Percentiles rank a stretch among this genome's conserved stretches.
These are phyloP conservation scores for Astreopora myriophthalma DNA, from an alignment of 64 coral and sea anemone species.

Conservation along the genomic window DNA sequence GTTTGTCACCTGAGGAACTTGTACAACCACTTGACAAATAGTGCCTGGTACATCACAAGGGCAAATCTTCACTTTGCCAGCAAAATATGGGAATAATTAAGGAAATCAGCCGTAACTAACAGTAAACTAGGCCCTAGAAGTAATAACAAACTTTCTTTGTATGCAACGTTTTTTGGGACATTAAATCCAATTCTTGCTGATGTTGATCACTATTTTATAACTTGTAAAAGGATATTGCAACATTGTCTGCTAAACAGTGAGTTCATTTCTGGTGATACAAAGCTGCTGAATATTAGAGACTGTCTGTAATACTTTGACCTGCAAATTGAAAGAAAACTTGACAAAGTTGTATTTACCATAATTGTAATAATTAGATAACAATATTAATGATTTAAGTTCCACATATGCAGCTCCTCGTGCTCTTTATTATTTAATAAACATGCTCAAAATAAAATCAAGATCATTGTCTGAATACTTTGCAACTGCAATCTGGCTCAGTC, in stretches of 20 bases:
- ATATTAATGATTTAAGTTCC: too few species aligned
- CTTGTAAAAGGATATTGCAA: conserved; percentile 89
- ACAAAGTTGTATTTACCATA: background rate
- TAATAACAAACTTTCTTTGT: too few species aligned
- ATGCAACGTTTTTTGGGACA: too few species aligned
- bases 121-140: too few species aligned
- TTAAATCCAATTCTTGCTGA: too few species aligned
- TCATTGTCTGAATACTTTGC: too few species aligned
- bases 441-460: background rate
- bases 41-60: conserved; percentile 49
- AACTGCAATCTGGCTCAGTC: too few species aligned
- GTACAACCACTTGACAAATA: conserved; percentile 77
- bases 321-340: background rate
- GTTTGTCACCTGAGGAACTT: conserved; percentile 79
- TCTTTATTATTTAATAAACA: background rate
- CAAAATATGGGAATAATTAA: conserved; percentile 79
- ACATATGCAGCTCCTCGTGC: background rate
- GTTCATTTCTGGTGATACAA: conserved; percentile 89
- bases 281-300: conserved; percentile 86
- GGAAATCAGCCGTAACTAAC: conserved; percentile 3
- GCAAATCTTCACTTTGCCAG: conserved; percentile 74
- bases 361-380: background rate
- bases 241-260: conserved; percentile 86
- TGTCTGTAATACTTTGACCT: conserved; percentile 99
- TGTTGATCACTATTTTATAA: background rate